Evolutionary conservation across 2,797 vertebrate genomes (phyloP), one percentile per base, ranked within the genome.

Genomic region (Sebastes steindachneri): DNA sequence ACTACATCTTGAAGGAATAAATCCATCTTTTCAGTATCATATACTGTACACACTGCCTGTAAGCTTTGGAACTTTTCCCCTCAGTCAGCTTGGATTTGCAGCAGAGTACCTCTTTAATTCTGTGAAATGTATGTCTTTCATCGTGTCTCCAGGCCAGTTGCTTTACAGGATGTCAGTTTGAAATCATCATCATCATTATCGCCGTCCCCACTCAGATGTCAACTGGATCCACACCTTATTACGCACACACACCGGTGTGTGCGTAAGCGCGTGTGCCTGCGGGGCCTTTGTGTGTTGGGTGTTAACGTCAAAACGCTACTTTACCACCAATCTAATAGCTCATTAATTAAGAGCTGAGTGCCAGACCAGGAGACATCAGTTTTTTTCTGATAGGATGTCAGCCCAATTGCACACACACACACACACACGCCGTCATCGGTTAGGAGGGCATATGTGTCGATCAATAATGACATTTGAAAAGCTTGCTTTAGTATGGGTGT

Each of bases 181-280:
- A 89, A 78, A 77, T 85, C 64, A 65, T 83, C 64, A 76, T 69
- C 66, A 60, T 80, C 64, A 68, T 70, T 23, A 86, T 65, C 74
- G 54, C 19, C 82, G 66, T 72, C 26, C 33, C 14, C 23, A 33
- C 58, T 74, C 64, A 63, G 53, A 82, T 64, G 62, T 86, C 76
- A 91, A 84, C 89, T 89, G 91, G 88, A 92, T 86, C 68, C 64
- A 88, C 85, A 80, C 85, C 25, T 81, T 70, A 77, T 87, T 89
- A 76, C 87, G 73, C 89, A 69, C 53, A 45, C 41, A 9, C 8
- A 4, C 10, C 2, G 0, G 3, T 33, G 37, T 74, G 45, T 58
- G 48, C 48, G 62, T 55, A 68, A 67, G 31, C 53, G 28, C 26
- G 57, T 64, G 37, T 72, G 28, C 26, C 57, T 29, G 29, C n/a